Evolutionary conservation across 2,797 vertebrate species (phyloP), one percentile per base, ranked within the genome.

Genomic region (Gymnodraco acuticeps): DNA sequence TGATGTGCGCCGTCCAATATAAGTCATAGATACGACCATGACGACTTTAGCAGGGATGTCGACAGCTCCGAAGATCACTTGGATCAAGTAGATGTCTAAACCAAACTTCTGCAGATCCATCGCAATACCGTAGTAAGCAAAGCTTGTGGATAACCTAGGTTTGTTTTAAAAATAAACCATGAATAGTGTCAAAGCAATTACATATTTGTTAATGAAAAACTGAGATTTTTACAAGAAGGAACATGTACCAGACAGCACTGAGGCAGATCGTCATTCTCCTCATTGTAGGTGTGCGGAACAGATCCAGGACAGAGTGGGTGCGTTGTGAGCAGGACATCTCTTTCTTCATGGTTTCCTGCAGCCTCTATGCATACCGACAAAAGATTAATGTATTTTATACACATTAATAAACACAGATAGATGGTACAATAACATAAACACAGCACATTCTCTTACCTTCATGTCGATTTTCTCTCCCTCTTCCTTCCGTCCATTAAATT

Each of bases 21-120:
- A 89, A 81, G 96, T 97, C 92, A 98, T 94, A 3, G 87, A 59
- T 19, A 96, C 27, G 0, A 94, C 96, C n/a, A 95, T 48, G 10
- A 97, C 1, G 0, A 98, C 33, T 80, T 98, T 99, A 83, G 98
- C 96, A 0, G 98, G 98, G 79, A 99, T 93, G 87, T 99, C 98
- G 3, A 97, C 96, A 0, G 94, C 94, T 0, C 96, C 97, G 0
- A 99, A 99, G 78, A 99, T 98, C 70, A 99, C 94, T 90, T 99
- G 98, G 75, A 99, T 97, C 33, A 99, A 92, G 91, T 98, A 98
- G 73, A 99, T 93, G 86, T 96, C 91, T 80, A 96, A 93, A 0
- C 96, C 97, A 6, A 99, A 99, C 70, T 96, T 95, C 88, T 97
- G 96, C 73, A 99, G 93, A 42, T 97, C 96, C 96, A 99, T 96